Conservation (phyloP, 2,888 invertebrate species). For the Brachyopa scutellaris region DNA sequence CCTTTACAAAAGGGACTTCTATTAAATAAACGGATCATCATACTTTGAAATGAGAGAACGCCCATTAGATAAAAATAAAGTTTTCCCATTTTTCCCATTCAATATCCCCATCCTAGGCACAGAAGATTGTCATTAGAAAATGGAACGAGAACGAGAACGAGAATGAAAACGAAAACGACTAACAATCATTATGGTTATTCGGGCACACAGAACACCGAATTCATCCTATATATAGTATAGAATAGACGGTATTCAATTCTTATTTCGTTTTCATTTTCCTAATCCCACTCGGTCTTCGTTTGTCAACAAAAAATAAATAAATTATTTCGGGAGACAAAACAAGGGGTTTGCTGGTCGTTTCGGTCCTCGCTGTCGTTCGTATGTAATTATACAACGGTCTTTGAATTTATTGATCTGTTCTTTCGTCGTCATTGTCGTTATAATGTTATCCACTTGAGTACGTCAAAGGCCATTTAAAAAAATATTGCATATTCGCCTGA, state of each 20-base stretch:
- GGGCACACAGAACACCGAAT: constrained; percentile 22
- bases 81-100: constrained; percentile 56
- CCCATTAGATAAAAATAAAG: constrained; percentile 66
- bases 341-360: constrained; percentile 31
- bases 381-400: constrained; percentile 58
- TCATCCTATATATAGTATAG: background rate
- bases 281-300: constrained; percentile 47
- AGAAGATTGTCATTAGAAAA: constrained; percentile 54
- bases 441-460: constrained; percentile 53
- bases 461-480: constrained; percentile 40
- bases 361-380: background rate
- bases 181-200: constrained; percentile 64
- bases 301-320: constrained; percentile 58
- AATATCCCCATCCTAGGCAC: constrained; percentile 42
- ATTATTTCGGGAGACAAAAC: constrained; percentile 49
- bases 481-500: constrained; percentile 50
- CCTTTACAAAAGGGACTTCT: constrained; percentile 37
- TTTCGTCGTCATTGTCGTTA: constrained; percentile 38
- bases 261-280: constrained; percentile 58
- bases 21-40: constrained; percentile 63
- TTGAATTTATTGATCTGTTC: constrained; percentile 53
- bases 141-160: constrained; percentile 32
- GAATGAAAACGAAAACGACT: constrained; percentile 34
- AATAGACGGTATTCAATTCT: constrained; percentile 47
- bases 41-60: constrained; percentile 63